Conservation (phyloP, 2,113 vertebrate species). For the Ictidomys tridecemlineatus region DNA sequence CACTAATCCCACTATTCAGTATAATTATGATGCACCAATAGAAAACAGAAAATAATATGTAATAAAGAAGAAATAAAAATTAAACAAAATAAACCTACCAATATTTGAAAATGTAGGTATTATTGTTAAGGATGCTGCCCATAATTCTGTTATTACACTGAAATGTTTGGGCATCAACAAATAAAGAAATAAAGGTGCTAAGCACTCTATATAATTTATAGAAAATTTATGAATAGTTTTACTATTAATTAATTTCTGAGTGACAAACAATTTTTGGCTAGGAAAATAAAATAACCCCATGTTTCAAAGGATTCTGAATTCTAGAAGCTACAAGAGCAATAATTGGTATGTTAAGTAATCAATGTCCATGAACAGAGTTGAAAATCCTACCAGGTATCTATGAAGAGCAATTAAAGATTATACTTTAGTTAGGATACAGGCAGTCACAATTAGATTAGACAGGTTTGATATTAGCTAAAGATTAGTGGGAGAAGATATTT, state of each 20-base stretch:
- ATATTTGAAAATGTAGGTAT: neutral
- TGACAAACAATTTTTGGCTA: neutral
- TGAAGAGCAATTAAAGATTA: neutral
- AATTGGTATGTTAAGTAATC: neutral
- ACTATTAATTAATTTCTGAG: neutral
- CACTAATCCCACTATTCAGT: no score
- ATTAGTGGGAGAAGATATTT: neutral
- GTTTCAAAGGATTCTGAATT: conserved; percentile 13
- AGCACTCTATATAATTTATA: neutral
- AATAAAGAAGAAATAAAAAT: neutral
- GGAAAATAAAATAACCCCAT: neutral
- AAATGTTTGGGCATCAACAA: neutral
- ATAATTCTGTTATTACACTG: neutral
- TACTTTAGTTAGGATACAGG: neutral
- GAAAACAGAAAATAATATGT: no score
- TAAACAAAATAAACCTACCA: neutral
- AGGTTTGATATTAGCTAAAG: neutral
- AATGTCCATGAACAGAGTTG: neutral
- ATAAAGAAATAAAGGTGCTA: neutral
- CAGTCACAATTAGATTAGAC: neutral
- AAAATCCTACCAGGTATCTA: conserved; percentile 17
- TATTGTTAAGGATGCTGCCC: neutral
- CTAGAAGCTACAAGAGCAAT: neutral
- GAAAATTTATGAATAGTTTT: neutral
- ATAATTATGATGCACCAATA: no score